Evolutionary conservation across 2,888 invertebrate genomes (phyloP).

Genomic region (Caenorhabditis wallacei): DNA sequence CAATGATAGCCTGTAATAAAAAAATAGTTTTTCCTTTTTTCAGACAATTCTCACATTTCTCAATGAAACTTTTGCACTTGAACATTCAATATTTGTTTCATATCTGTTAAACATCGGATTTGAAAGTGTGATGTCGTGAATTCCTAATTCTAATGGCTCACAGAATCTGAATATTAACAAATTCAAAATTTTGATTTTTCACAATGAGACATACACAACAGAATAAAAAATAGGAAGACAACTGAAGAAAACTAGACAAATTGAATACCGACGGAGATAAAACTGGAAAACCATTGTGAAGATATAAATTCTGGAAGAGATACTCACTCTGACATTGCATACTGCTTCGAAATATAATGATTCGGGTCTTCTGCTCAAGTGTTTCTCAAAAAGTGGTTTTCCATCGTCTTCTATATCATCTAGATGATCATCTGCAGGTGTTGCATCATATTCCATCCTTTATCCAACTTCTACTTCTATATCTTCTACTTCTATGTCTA

Average conservation of each 20-base stretch:
- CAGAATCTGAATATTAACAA: constrained; percentile 1
- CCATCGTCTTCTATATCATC: not conserved
- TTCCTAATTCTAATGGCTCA: not conserved
- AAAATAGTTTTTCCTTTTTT: not conserved
- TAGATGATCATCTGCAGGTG: not conserved
- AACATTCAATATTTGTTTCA: not conserved
- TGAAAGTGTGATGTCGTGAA: not conserved
- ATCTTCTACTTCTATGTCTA: too few species aligned
- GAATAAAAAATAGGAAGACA: not conserved
- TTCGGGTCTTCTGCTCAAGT: not conserved
- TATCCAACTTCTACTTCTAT: too few species aligned
- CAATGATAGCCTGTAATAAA: not conserved
- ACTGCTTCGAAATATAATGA: not conserved
- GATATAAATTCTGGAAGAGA: not conserved
- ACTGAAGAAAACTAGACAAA: not conserved
- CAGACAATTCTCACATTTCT: not conserved
- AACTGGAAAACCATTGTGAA: not conserved
- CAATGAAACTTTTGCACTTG: not conserved
- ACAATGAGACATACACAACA: not conserved
- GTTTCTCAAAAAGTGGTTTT: constrained; percentile 3
- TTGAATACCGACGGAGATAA: not conserved
- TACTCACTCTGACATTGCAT: constrained; percentile 1
- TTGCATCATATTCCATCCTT: not conserved
- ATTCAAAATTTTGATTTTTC: too few species aligned
- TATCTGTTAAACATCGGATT: constrained; percentile 8